phyloP scores from a whole-genome alignment of 1,140 invertebrate species.

The Drosophila sucinea region DNA sequence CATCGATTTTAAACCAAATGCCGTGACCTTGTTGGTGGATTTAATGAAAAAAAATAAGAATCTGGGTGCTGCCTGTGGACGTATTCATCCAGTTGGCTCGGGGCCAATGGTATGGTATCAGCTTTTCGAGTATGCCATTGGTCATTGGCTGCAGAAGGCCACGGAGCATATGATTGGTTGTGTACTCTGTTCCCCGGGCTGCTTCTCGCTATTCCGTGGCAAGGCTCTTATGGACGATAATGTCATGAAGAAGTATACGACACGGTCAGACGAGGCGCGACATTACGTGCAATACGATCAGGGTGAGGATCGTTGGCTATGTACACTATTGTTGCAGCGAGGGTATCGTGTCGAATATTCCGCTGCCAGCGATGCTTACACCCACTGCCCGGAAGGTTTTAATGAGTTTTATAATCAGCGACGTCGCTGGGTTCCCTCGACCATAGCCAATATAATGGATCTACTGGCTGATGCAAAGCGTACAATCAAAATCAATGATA shows the following conservation, averaged over 20 bases:
- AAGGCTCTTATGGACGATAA: slow-evolving; percentile 99
- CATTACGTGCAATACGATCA: slow-evolving; percentile 99
- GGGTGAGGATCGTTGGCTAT: slow-evolving; percentile 98
- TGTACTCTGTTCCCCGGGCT: slow-evolving; percentile 98
- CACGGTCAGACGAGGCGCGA: slow-evolving; percentile 94
- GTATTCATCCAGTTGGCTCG: slow-evolving; percentile 98
- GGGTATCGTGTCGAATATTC: slow-evolving; percentile 99
- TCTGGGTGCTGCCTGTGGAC: slow-evolving; percentile 98
- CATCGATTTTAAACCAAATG: slow-evolving; percentile 98
- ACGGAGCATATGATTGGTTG: slow-evolving; percentile 99
- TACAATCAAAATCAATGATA: slow-evolving; percentile 98
- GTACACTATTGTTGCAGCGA: slow-evolving; percentile 96
- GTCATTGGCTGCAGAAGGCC: slow-evolving; percentile 99
- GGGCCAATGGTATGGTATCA: slow-evolving; percentile 99
- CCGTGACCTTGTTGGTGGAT: slow-evolving; percentile 97
- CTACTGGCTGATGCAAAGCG: slow-evolving; percentile 94
- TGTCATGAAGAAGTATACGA: slow-evolving; percentile 98
- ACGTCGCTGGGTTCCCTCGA: slow-evolving; percentile 97
- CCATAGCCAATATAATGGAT: slow-evolving; percentile 98
- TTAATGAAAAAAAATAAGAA: slow-evolving; percentile 99
- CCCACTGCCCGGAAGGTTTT: slow-evolving; percentile 98
- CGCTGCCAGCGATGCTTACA: slow-evolving; percentile 98
- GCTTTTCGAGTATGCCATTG: slow-evolving; percentile 99
- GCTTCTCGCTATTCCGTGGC: slow-evolving; percentile 98
- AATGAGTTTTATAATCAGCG: slow-evolving; percentile 99